A percentile compares a stretch with the other conserved stretches of the same genome.
Evolutionary conservation across 2,888 invertebrate genomes (phyloP).

Genomic region (Diadegma fenestrale): DNA sequence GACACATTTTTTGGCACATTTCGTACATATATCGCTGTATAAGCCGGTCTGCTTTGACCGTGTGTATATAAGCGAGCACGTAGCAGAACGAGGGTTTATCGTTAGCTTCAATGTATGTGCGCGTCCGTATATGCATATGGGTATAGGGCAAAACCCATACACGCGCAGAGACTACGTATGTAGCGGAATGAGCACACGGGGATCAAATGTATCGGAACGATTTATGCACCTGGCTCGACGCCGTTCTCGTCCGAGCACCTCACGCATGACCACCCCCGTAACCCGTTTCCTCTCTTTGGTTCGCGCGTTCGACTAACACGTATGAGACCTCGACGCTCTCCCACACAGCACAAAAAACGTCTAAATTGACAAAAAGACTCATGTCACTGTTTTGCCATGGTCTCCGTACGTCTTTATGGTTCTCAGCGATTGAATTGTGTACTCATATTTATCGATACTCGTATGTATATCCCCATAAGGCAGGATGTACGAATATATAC

Average conservation of each 20-base stretch:
- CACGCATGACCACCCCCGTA: conserved; percentile 66
- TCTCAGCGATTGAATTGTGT: not conserved
- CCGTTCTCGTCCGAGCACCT: conserved; percentile 56
- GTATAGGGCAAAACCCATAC: not conserved
- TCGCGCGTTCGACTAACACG: conserved; percentile 33
- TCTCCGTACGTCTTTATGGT: not conserved
- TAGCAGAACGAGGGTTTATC: conserved; percentile 48
- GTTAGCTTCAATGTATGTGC: conserved; percentile 33
- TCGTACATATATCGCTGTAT: not conserved
- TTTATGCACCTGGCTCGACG: conserved; percentile 73
- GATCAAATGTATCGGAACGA: conserved; percentile 75
- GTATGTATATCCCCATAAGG: not conserved
- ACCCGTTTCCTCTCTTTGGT: conserved; percentile 55
- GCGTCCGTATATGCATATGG: not conserved
- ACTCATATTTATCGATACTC: conserved; percentile 26
- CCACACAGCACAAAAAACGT: not conserved
- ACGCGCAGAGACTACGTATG: not conserved
- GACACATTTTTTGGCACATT: not conserved
- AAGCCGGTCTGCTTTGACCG: conserved; percentile 21
- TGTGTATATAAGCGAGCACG: conserved; percentile 13
- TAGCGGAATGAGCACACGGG: conserved; percentile 46
- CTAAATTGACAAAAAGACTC: not conserved
- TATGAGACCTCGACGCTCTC: not conserved
- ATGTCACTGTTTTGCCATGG: not conserved
- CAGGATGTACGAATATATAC: conserved; percentile 19